Percentiles rank a stretch among this genome's conserved stretches.
Conservation (phyloP, 2,113 vertebrate species). For the Mesocricetus auratus region DNA sequence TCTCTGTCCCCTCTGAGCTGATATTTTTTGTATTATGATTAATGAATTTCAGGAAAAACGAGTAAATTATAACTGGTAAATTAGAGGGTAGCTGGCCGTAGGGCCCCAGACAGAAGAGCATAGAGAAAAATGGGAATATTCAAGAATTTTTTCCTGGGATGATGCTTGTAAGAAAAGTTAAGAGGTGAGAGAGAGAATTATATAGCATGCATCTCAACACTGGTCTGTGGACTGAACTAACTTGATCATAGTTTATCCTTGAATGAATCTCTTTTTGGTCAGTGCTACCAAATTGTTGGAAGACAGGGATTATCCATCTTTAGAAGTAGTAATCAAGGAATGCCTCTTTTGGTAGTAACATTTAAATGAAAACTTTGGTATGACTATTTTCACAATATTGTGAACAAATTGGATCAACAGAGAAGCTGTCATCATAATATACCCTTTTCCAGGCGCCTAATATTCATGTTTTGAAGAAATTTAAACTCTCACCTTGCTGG, state of each 20-base stretch:
- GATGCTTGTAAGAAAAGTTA: neutral
- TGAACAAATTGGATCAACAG: neutral
- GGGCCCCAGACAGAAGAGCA: neutral
- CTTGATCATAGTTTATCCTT: neutral
- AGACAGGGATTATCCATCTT: neutral
- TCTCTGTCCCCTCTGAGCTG: neutral
- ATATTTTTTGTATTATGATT: neutral
- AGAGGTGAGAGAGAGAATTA: neutral
- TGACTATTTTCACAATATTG: slow-evolving; percentile 19
- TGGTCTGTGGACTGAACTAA: neutral
- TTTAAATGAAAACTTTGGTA: slow-evolving; percentile 1
- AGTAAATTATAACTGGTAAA: neutral
- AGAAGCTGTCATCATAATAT: slow-evolving; percentile 1
- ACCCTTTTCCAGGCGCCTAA: slow-evolving; percentile 13
- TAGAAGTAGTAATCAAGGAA: neutral
- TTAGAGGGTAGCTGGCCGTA: neutral
- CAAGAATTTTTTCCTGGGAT: neutral
- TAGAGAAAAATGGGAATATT: neutral
- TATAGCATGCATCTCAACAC: neutral
- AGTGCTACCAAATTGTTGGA: neutral
- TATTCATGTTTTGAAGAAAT: slow-evolving; percentile 42
- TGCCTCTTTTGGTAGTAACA: neutral
- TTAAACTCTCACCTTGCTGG: neutral
- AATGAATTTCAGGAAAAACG: neutral
- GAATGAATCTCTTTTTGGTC: neutral